phyloP scores from a whole-genome alignment of 2,888 invertebrate genomes.

The Meganola albula region DNA sequence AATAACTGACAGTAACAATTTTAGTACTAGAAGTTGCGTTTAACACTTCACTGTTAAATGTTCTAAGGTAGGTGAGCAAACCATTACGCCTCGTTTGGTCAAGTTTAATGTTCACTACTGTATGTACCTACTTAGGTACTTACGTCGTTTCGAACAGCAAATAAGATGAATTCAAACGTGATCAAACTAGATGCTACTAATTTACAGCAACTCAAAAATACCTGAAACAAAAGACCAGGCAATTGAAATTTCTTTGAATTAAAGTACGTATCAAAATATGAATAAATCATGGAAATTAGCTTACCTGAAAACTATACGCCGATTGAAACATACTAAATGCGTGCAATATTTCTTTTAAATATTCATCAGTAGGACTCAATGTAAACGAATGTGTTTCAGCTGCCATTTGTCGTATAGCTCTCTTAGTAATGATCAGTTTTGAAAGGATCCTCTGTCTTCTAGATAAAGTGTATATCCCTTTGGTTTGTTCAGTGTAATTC shows the following conservation, averaged over 20 bases:
- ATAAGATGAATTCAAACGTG: constrained; percentile 37
- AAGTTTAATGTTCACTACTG: too few relatives aligned
- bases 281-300: constrained; percentile 1
- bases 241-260: background rate
- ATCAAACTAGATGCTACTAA: constrained; percentile 34
- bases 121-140: too few relatives aligned
- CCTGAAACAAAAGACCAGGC: constrained; percentile 29
- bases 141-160: constrained; percentile 39
- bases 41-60: too few relatives aligned
- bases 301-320: constrained; percentile 40
- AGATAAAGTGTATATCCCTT: constrained; percentile 9
- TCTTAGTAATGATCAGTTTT: constrained; percentile 21
- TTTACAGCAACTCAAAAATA: constrained; percentile 39
- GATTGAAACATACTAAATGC: constrained; percentile 35
- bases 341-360: constrained; percentile 36
- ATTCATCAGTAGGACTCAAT: constrained; percentile 33
- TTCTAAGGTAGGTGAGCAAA: too few relatives aligned
- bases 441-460: constrained; percentile 8
- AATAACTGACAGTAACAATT: too few relatives aligned
- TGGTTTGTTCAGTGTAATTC: constrained; percentile 35
- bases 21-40: too few relatives aligned
- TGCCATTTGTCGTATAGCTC: constrained; percentile 31
- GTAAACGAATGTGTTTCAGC: constrained; percentile 35
- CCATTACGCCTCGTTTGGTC: too few relatives aligned
- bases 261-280: background rate